Evolutionary conservation across 2,113 vertebrate genomes (phyloP).

Genomic region (Misgurnus anguillicaudatus): DNA sequence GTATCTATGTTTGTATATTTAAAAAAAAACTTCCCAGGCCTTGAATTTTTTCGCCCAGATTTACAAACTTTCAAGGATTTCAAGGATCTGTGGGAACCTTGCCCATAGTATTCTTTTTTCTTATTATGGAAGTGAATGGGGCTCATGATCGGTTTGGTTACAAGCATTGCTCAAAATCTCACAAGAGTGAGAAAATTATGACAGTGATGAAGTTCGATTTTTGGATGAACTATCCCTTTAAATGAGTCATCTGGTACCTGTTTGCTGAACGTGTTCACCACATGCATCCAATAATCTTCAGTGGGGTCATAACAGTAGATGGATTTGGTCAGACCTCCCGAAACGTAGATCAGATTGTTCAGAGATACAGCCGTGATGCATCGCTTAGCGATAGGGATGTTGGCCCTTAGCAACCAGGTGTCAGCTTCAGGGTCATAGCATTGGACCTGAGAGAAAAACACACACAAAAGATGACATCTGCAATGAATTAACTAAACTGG

Average conservation of each 20-base stretch:
- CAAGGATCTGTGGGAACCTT: too few relatives aligned
- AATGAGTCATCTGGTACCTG: slow-evolving; percentile 75
- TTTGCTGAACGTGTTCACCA: slow-evolving; percentile 94
- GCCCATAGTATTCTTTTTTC: too few relatives aligned
- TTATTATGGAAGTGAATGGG: too few relatives aligned
- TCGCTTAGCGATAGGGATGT: slow-evolving; percentile 95
- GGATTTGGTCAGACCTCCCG: slow-evolving; percentile 94
- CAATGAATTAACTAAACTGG: background rate
- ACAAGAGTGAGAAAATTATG: too few relatives aligned
- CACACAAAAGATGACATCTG: background rate
- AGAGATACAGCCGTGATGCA: slow-evolving; percentile 96
- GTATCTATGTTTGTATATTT: too few relatives aligned
- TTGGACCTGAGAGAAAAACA: slow-evolving; percentile 83
- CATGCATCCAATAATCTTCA: slow-evolving; percentile 98
- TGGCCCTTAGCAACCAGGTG: slow-evolving; percentile 90
- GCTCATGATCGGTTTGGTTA: too few relatives aligned
- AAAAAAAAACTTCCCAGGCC: too few relatives aligned
- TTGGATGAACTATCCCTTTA: too few relatives aligned
- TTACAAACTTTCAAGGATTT: too few relatives aligned
- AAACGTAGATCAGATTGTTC: slow-evolving; percentile 94
- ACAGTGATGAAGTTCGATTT: too few relatives aligned
- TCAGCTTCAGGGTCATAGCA: slow-evolving; percentile 93
- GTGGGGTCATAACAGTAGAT: slow-evolving; percentile 95
- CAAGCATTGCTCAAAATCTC: too few relatives aligned
- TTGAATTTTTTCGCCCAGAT: too few relatives aligned